A percentile compares a stretch with the other conserved stretches of the same genome.
These are phyloP conservation scores for Chlorodrepanis virens DNA, from an alignment of 2,113 vertebrate species.

Conservation along the genomic window DNA sequence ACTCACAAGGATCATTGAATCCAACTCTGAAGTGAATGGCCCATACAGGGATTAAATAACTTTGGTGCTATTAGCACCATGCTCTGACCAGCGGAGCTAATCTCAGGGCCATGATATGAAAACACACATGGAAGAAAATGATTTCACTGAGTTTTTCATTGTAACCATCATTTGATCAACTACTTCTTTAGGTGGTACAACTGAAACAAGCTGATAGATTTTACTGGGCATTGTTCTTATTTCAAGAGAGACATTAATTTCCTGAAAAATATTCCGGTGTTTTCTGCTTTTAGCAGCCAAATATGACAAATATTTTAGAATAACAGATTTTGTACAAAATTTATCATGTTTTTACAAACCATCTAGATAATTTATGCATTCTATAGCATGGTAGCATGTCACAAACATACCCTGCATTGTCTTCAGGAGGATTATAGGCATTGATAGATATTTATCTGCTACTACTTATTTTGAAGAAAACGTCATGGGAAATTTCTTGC, in stretches of 20 bases:
- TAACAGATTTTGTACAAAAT: not conserved
- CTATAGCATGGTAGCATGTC: not conserved
- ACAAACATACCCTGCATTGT: not conserved
- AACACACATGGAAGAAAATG: not conserved
- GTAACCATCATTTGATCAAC: not conserved
- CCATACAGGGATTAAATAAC: not conserved
- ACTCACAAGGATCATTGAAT: not conserved
- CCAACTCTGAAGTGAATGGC: not conserved
- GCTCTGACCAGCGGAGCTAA: not conserved
- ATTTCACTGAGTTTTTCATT: not conserved
- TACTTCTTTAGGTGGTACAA: not conserved
- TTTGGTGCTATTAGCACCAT: not conserved
- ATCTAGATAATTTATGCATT: not conserved
- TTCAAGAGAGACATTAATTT: not conserved
- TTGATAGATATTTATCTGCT: not conserved
- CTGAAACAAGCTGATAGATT: not conserved
- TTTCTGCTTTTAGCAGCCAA: not conserved
- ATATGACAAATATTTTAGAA: not conserved
- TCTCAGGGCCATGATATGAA: not conserved
- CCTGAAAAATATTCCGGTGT: not conserved
- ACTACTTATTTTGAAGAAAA: not conserved
- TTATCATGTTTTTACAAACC: not conserved
- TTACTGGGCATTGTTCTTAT: not conserved
- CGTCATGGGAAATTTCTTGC: not conserved
- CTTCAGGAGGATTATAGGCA: not conserved